Conservation (phyloP, 2,888 invertebrate species). For the Netelia melanura region DNA sequence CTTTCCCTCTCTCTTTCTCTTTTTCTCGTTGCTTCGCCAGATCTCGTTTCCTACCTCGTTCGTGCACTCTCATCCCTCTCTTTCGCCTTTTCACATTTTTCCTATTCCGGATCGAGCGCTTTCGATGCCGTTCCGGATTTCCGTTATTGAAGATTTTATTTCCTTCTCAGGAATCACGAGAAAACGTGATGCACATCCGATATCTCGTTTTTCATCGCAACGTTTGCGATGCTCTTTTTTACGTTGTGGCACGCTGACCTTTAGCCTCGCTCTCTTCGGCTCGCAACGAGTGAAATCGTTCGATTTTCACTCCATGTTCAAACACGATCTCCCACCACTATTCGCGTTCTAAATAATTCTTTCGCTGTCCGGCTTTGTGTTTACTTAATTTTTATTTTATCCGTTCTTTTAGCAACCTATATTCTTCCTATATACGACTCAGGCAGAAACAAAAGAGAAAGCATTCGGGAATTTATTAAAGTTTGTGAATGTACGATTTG, state of each 20-base stretch:
- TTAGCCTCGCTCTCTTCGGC: conserved; percentile 13
- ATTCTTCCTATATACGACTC: too few species aligned
- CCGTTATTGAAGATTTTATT: not conserved
- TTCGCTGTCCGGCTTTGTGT: too few species aligned
- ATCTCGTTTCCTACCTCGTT: not conserved
- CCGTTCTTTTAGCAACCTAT: too few species aligned
- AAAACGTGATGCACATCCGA: conserved; percentile 42
- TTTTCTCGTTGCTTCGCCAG: conserved; percentile 3
- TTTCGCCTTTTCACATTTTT: not conserved
- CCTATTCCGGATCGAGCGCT: not conserved
- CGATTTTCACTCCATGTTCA: too few species aligned
- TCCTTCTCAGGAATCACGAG: conserved; percentile 14
- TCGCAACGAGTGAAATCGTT: too few species aligned
- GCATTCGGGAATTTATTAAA: too few species aligned
- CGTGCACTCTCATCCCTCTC: not conserved
- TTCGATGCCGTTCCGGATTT: not conserved
- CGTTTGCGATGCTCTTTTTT: conserved; percentile 44
- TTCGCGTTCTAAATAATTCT: too few species aligned
- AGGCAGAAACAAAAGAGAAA: too few species aligned
- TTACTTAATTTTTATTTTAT: too few species aligned
- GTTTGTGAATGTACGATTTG: too few species aligned
- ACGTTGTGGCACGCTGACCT: conserved; percentile 51
- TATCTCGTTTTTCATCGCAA: conserved; percentile 25
- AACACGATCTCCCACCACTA: too few species aligned
- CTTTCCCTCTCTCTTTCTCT: not conserved